These are phyloP conservation scores for Ophraella communa DNA, from an alignment of 2,888 invertebrate species.

Conservation along the genomic window DNA sequence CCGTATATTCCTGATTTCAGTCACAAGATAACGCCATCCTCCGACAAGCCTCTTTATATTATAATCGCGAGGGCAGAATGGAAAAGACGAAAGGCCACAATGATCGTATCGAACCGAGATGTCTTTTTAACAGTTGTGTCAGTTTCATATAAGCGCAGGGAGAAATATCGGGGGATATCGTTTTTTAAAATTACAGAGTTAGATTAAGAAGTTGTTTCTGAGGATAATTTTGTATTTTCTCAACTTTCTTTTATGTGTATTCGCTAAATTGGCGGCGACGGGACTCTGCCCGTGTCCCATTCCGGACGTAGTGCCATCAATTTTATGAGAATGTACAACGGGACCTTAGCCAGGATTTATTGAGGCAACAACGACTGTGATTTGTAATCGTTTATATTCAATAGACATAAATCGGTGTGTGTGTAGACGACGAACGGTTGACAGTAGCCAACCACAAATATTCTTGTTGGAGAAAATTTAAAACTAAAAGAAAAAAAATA, in stretches of 20 bases:
- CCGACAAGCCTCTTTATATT: constrained; percentile 51
- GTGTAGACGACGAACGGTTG: neutral
- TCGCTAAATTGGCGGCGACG: constrained; percentile 6
- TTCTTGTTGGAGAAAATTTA: neutral
- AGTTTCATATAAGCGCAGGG: neutral
- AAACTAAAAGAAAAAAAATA: too few relatives aligned
- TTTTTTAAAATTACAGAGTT: too few relatives aligned
- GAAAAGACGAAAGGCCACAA: constrained; percentile 3
- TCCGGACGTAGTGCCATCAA: constrained; percentile 22
- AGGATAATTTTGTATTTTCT: too few relatives aligned
- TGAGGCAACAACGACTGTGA: constrained; percentile 5
- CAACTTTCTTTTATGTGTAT: neutral
- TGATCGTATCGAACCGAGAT: constrained; percentile 1
- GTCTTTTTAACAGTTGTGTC: constrained; percentile 2
- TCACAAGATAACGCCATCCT: constrained; percentile 53
- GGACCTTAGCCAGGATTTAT: constrained; percentile 14
- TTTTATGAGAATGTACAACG: constrained; percentile 24
- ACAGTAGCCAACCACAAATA: neutral
- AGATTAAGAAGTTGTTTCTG: too few relatives aligned
- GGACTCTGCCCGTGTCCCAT: constrained; percentile 4
- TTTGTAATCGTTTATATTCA: constrained; percentile 12
- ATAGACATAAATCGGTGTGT: constrained; percentile 8
- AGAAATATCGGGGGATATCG: too few relatives aligned
- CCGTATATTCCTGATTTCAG: constrained; percentile 53
- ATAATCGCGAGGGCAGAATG: constrained; percentile 41